Evolutionary conservation across 2,113 vertebrate species (phyloP), one percentile per base, ranked within the genome.

Genomic region (Hemiprocne comata): DNA sequence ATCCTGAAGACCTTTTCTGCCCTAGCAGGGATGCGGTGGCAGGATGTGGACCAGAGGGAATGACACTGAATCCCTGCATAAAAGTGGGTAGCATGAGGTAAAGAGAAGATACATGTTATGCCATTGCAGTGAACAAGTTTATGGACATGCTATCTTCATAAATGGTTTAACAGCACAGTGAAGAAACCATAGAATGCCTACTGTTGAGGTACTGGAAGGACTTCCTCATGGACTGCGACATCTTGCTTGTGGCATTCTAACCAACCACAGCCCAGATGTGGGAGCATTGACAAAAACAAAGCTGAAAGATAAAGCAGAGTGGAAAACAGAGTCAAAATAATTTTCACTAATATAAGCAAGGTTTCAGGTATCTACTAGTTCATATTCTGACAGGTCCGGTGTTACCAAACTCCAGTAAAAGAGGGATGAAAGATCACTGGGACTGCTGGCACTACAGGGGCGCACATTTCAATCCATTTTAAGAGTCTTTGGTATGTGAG

Each of bases 121-220:
- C 13, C 15, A 24, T 21, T 51, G n/a, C 18, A 83, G 33, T 72
- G 62, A 71, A 62, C 24, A 62, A 67, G 17, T 61, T 85, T 71
- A 53, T 44, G 31, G n/a, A 61, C 19, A 14, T 57, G 16, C 50
- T 84, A 38, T 89, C 23, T 80, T 82, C 66, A 51, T 51, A 51
- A 51, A 51, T 51, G 50, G 16, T 31, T 31, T 87, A 95, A 77
- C 46, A 87, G 28, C 46, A 50, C 19, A 50, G 21, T 85, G 61
- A 77, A 54, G 60, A 92, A 94, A 58, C 33, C 48, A 54, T 46
- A 5, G 6, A 84, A 89, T 89, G 38, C 48, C 51, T 89, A 1
- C 24, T 65, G 28, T 82, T 85, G 36, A 80, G 42, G 38, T 70
- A 71, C 23, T 92, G 60, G 42, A 74, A 94, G 87, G 92, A 46